Conservation (phyloP, 2,113 vertebrate species). For the Ascaphus truei region DNA sequence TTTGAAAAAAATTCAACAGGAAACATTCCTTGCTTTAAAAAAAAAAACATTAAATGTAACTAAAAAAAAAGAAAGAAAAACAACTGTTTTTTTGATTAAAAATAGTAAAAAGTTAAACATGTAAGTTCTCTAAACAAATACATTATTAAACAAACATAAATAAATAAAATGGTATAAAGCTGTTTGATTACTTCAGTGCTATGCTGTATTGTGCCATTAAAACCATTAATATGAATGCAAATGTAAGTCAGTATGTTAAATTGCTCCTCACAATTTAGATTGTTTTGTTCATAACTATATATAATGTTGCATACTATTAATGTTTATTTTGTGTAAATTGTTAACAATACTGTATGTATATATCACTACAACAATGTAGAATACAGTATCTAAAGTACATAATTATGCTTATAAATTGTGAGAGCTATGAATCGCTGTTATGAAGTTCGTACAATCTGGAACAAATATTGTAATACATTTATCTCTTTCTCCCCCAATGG, state of each 20-base stretch:
- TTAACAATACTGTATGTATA: slow-evolving; percentile 3
- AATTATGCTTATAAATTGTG: slow-evolving; percentile 21
- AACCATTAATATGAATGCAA: slow-evolving; percentile 25
- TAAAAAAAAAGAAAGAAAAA: not conserved
- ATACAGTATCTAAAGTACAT: slow-evolving; percentile 20
- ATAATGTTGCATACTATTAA: not conserved
- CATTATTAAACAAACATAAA: slow-evolving; percentile 24
- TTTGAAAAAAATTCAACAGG: too few species aligned
- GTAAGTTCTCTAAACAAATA: not conserved
- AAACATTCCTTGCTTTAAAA: too few species aligned
- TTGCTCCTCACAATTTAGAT: not conserved
- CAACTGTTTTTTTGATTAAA: not conserved
- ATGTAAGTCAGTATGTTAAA: slow-evolving; percentile 2
- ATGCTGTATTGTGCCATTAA: not conserved
- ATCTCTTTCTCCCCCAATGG: not conserved
- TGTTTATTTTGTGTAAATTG: slow-evolving; percentile 2
- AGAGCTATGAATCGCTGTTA: not conserved
- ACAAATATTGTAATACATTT: not conserved
- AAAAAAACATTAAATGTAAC: not conserved
- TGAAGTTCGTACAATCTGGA: not conserved
- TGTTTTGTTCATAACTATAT: slow-evolving; percentile 2
- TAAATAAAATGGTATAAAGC: slow-evolving; percentile 19
- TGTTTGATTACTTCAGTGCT: slow-evolving; percentile 15
- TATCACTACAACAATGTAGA: not conserved
- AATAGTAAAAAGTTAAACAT: slow-evolving; percentile 9